Conservation (phyloP, 2,888 invertebrate species). For the Pseudococcus viburni region DNA sequence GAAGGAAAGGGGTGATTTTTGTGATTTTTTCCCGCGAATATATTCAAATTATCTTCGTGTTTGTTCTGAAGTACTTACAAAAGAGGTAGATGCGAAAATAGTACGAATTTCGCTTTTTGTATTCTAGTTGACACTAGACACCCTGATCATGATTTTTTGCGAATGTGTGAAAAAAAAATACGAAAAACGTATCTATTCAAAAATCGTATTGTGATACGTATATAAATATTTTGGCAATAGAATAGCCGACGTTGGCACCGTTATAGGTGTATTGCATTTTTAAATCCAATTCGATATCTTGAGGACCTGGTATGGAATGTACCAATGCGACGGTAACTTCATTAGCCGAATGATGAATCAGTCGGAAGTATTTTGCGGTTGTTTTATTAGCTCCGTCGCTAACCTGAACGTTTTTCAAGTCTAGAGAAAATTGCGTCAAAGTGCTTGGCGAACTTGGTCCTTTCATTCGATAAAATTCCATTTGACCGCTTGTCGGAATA, state of each 20-base stretch:
- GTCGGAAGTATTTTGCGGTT: constrained; percentile 72
- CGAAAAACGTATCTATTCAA: constrained; percentile 72
- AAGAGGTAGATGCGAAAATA: no score
- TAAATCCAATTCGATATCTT: constrained; percentile 89
- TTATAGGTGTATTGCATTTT: constrained; percentile 87
- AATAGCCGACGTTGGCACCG: constrained; percentile 83
- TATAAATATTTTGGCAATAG: constrained; percentile 87
- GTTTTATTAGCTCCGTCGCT: constrained; percentile 75
- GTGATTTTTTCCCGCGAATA: no score
- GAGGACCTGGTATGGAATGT: constrained; percentile 85
- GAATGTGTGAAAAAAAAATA: not conserved
- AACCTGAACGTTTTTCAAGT: constrained; percentile 75
- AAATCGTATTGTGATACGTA: constrained; percentile 88
- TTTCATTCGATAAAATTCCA: constrained; percentile 90
- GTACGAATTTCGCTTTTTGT: no score
- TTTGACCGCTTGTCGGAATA: constrained; percentile 77
- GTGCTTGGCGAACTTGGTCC: constrained; percentile 79
- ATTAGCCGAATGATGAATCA: constrained; percentile 75
- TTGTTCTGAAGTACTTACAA: no score
- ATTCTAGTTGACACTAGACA: no score
- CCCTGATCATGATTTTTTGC: no score
- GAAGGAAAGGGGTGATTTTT: no score
- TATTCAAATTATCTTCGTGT: no score
- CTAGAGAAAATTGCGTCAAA: constrained; percentile 82
- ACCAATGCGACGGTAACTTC: constrained; percentile 85